phyloP scores from a whole-genome alignment of 2,888 invertebrate genomes.

The Meghimatium bilineatum region DNA sequence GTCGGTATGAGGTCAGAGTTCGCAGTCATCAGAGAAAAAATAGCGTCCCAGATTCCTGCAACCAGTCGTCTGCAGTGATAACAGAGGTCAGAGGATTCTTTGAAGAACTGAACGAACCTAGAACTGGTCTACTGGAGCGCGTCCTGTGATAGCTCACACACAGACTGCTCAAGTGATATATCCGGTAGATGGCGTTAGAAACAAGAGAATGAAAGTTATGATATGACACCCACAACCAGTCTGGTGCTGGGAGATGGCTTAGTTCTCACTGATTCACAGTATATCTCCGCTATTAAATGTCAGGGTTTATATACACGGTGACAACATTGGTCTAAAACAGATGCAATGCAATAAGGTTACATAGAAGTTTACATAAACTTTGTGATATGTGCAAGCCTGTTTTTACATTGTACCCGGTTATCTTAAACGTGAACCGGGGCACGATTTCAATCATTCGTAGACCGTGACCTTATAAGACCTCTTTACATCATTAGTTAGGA shows the following conservation, averaged over 20 bases:
- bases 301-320: not conserved
- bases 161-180: not conserved
- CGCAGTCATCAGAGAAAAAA: not conserved
- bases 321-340: too few species aligned
- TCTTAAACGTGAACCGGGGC: too few species aligned
- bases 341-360: too few species aligned
- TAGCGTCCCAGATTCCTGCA: not conserved
- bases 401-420: too few species aligned
- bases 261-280: not conserved
- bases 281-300: not conserved
- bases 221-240: not conserved
- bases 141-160: not conserved
- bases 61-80: conserved; percentile 15
- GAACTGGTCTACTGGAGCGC: not conserved
- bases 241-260: not conserved
- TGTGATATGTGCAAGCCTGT: too few species aligned
- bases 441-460: too few species aligned
- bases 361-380: too few species aligned
- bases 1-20: not conserved
- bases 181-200: not conserved
- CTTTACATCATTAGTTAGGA: too few species aligned
- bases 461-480: too few species aligned
- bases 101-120: not conserved
- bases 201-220: not conserved
- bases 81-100: not conserved